Evolutionary conservation across 1,140 invertebrate species (phyloP), one percentile per base, ranked within the genome.

Genomic region (Amphibalanus amphitrite): DNA sequence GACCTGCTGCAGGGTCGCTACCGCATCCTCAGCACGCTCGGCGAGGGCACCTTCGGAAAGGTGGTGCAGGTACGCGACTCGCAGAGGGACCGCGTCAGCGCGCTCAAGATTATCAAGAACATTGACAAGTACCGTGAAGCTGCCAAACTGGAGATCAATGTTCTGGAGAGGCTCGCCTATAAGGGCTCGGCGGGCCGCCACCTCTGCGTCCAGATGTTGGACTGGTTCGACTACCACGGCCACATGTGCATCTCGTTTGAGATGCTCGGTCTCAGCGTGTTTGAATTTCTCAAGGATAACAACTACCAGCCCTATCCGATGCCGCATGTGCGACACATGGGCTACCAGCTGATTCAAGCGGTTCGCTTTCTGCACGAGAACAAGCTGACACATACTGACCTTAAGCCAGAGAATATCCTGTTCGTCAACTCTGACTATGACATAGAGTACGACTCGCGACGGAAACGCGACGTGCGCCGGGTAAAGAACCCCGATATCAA

Each of bases 261-360:
- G 83, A 95, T 99, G 89, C 86, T 99, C 72, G 97, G 97, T 71
- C 86, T 97, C 68, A 98, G 95, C 84, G 97, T 99, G 74, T 99
- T 99, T 83, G 97, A 99, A 84, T 99, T 99, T 82, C 85, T 99
- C 95, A 97, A 97, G 86, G 93, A 98, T 82, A 99, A 99, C 83
- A 92, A 92, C 83, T 99, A 99, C 82, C 89, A 95, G 79, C 95
- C 97, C 29, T 99, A 99, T 84, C 90, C 96, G 59, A 82, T 99
- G 82, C 93, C 98, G 74, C 95, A 98, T 81, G 95, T 98, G 59
- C 86, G 95, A 75, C 95, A 98, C 81, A 98, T 99, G 81, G 87
- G 91, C 4, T 98, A 99, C 83, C 97, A 99, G 83, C 83, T 99
- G 71, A 94, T 92, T 81, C 95, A 96, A 81, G 89, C 95, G 67